Evolutionary conservation across 2,797 vertebrate genomes (phyloP), one percentile per base, ranked within the genome.

Genomic region (Helostoma temminkii): DNA sequence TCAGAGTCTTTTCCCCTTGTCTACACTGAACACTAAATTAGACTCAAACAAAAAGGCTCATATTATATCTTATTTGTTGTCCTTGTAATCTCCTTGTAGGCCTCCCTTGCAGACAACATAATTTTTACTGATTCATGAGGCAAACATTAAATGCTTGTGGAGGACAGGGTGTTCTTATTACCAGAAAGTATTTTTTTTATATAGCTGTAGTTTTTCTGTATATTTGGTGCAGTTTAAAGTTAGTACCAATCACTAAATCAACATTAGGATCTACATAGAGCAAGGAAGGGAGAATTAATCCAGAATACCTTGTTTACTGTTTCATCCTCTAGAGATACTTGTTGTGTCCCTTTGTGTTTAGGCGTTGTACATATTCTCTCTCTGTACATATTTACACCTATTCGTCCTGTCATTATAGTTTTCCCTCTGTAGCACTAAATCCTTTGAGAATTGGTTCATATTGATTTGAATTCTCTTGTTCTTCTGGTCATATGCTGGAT

Each of bases 51-150:
- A 74, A 77, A 73, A 71, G 41, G 18, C 36, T 2, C 56, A 37
- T 8, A 39, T 66, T 64, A 34, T 7, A 39, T 52, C 9, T 36
- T 53, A 41, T 74, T 66, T 71, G 70, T 43, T 80, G 78, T 83
- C 80, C 81, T 88, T 87, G 64, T 70, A 47, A 66, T 85, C 70
- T 84, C 73, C 70, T 67, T 70, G 61, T 59, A 76, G 70, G 36
- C 64, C 21, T 67, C 72, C n/a, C 41, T 84, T 64, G 54, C 70
- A 60, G 64, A 69, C 42, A 65, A 57, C 42, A 59, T 66, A 63
- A 85, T 78, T 84, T 76, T 52, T 50, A 26, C 43, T 80, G 85
- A 88, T 83, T 88, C 76, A 67, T 67, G 54, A 64, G 66, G 50
- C 46, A 37, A 63, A 73, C 65, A 86, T 89, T 80, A 80, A 85